These are phyloP conservation scores for Platyrinchus mystaceus DNA, from an alignment of 2,797 vertebrate genomes.

Conservation along the genomic window DNA sequence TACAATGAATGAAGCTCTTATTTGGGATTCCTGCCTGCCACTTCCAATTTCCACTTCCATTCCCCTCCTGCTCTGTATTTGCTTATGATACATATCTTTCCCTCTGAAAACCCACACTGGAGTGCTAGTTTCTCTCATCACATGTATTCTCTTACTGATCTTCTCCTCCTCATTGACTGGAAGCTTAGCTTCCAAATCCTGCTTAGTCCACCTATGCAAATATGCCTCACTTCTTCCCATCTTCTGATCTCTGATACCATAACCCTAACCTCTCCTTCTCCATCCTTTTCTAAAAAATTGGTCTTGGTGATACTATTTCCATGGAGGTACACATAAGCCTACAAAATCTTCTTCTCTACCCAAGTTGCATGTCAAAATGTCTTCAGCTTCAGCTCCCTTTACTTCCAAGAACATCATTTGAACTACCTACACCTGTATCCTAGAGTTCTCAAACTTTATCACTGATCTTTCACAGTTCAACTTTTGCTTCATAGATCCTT, in stretches of 20 bases:
- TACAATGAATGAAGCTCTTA: rapidly evolving
- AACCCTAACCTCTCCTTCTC: neutral
- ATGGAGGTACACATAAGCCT: neutral
- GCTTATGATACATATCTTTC: neutral
- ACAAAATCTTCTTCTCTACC: neutral
- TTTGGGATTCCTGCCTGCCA: neutral
- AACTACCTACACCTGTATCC: neutral
- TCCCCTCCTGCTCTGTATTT: neutral
- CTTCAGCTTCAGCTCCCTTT: neutral
- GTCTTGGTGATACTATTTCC: neutral
- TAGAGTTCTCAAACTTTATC: neutral
- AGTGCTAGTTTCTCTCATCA: neutral
- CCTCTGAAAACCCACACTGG: neutral
- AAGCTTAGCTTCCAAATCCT: neutral
- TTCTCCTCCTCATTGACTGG: neutral
- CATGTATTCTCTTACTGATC: neutral
- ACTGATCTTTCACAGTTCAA: neutral
- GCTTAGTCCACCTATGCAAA: neutral
- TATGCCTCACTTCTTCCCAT: neutral
- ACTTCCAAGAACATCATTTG: neutral
- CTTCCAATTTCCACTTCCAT: neutral
- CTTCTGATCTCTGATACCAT: neutral
- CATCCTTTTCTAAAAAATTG: neutral
- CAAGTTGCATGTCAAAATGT: neutral
- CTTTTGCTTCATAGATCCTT: neutral